Conservation (phyloP, 1,140 invertebrate species). For the Leguminivora glycinivorella region DNA sequence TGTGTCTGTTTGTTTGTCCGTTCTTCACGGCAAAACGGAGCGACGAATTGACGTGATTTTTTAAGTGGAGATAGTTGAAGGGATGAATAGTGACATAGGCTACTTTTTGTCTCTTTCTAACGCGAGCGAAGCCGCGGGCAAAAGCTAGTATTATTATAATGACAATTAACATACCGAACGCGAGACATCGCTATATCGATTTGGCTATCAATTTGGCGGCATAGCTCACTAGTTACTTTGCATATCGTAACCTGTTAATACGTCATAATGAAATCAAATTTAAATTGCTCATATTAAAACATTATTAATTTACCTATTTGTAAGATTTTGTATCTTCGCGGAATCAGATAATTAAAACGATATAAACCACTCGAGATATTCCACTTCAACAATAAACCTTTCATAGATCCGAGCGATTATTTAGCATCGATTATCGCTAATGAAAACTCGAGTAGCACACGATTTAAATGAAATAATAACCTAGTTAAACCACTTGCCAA, state of each 20-base stretch:
- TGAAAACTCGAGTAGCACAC: constrained; percentile 63
- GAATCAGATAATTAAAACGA: constrained; percentile 36
- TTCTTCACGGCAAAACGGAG: no score
- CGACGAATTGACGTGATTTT: no score
- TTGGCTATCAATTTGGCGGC: neutral
- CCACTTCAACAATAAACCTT: constrained; percentile 58
- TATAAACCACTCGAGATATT: constrained; percentile 58
- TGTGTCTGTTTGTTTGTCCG: no score
- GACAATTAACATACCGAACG: neutral
- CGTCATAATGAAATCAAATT: neutral
- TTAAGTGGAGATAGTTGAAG: no score
- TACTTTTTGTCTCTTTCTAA: no score
- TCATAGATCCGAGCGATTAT: constrained; percentile 63
- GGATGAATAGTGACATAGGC: no score
- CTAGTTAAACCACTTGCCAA: constrained; percentile 63
- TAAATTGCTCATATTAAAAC: constrained; percentile 7
- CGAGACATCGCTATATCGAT: neutral
- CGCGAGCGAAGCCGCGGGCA: no score
- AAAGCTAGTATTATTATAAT: no score
- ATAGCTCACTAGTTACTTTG: neutral
- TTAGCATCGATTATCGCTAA: constrained; percentile 66
- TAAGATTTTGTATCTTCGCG: constrained; percentile 3
- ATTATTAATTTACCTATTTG: constrained; percentile 24
- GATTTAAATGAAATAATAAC: constrained; percentile 73
- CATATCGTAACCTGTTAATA: constrained; percentile 14